phyloP scores from a whole-genome alignment of 2,797 vertebrate species.

The Mormyrops boulengeri region DNA sequence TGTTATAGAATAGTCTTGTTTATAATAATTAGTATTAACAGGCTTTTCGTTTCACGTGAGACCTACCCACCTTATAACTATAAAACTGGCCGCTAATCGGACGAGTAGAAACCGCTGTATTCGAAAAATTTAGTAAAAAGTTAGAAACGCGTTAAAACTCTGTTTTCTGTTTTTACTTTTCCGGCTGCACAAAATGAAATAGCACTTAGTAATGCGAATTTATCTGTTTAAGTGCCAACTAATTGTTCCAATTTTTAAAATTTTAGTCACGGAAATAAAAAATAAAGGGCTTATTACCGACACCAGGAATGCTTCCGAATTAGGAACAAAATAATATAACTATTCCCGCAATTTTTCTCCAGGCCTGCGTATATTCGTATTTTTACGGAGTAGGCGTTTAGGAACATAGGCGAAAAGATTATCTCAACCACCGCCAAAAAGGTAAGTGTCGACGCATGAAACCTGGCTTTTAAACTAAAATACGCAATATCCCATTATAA shows the following conservation, averaged over 20 bases:
- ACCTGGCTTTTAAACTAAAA: background rate
- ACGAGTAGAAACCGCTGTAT: background rate
- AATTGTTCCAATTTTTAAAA: background rate
- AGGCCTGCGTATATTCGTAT: background rate
- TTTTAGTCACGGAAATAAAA: background rate
- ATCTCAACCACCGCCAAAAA: background rate
- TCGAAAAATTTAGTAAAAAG: background rate
- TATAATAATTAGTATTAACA: background rate
- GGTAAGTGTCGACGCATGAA: background rate
- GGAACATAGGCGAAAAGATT: background rate
- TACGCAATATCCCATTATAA: background rate
- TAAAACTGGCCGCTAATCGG: background rate
- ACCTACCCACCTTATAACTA: background rate
- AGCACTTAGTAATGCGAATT: no score
- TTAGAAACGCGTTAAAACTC: background rate
- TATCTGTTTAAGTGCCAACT: no score
- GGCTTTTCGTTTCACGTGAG: background rate
- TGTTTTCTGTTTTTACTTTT: background rate
- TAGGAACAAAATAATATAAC: background rate
- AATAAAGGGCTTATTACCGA: background rate
- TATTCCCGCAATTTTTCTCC: background rate
- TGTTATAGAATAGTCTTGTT: background rate
- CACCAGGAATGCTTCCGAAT: background rate
- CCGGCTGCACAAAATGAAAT: background rate
- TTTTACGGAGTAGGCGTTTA: background rate